Conservation (phyloP, 2,888 invertebrate species). For the Acanthoscelides obtectus region DNA sequence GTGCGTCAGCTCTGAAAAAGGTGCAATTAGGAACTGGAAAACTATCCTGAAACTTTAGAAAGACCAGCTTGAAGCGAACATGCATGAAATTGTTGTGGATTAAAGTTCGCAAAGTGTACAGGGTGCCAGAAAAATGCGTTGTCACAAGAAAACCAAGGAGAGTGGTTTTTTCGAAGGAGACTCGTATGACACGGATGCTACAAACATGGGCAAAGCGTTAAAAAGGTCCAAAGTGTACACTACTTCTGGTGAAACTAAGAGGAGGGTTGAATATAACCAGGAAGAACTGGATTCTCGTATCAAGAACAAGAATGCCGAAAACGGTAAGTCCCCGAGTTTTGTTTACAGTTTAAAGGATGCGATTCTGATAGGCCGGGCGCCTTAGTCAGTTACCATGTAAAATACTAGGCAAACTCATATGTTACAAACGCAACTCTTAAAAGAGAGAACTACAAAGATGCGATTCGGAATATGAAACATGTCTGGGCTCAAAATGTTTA, state of each 20-base stretch:
- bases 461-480: too few relatives aligned
- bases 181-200: conserved; percentile 56
- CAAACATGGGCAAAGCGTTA: conserved; percentile 49
- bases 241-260: conserved; percentile 37
- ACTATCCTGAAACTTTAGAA: not conserved
- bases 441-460: too few relatives aligned
- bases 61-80: not conserved
- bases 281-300: conserved; percentile 41
- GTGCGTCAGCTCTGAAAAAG: not conserved
- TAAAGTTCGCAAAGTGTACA: not conserved
- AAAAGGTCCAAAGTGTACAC: conserved; percentile 46
- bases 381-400: too few relatives aligned
- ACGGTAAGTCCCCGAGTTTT: not conserved
- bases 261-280: conserved; percentile 37
- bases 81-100: not conserved
- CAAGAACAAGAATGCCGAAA: conserved; percentile 7
- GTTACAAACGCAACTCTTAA: too few relatives aligned
- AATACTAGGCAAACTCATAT: too few relatives aligned
- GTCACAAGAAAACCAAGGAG: conserved; percentile 57
- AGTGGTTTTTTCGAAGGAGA: conserved; percentile 81
- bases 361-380: conserved; percentile 19
- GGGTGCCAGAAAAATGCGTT: conserved; percentile 40
- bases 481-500: too few relatives aligned
- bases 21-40: not conserved
- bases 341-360: not conserved